Evolutionary conservation across 2,113 vertebrate species (phyloP).

Genomic region (Trogon melanurus): DNA sequence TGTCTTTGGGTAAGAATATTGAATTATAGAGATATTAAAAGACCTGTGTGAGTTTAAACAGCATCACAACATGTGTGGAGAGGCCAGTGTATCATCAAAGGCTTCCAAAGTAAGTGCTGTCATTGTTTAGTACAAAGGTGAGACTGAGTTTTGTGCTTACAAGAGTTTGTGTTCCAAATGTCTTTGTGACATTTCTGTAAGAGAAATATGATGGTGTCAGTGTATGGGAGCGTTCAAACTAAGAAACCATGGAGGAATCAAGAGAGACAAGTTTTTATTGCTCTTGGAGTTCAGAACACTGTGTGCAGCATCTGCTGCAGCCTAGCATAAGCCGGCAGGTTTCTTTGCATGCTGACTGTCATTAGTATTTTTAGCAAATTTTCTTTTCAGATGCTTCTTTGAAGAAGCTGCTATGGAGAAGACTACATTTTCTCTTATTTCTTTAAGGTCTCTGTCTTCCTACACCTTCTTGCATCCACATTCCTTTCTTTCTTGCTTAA

Average conservation of each 20-base stretch:
- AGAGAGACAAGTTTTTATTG: neutral
- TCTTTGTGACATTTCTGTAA: neutral
- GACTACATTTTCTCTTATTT: neutral
- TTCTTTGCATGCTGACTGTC: neutral
- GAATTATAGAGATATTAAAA: neutral
- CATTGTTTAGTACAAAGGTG: neutral
- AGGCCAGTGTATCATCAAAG: neutral
- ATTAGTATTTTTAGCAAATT: conserved; percentile 3
- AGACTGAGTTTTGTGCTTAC: neutral
- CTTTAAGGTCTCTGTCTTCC: neutral
- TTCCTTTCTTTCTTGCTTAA: neutral
- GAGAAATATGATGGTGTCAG: neutral
- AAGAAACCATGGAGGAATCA: neutral
- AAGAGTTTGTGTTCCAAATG: no score
- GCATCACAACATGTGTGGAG: neutral
- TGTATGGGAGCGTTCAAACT: neutral
- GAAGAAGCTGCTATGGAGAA: neutral
- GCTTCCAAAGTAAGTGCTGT: neutral
- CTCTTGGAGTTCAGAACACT: neutral
- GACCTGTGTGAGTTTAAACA: neutral
- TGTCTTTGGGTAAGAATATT: neutral
- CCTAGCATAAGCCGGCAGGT: neutral
- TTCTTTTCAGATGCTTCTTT: neutral
- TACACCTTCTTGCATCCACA: neutral
- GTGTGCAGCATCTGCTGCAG: neutral